These are phyloP conservation scores for Rutilus rutilus DNA, from an alignment of 2,113 vertebrate species.

Conservation along the genomic window DNA sequence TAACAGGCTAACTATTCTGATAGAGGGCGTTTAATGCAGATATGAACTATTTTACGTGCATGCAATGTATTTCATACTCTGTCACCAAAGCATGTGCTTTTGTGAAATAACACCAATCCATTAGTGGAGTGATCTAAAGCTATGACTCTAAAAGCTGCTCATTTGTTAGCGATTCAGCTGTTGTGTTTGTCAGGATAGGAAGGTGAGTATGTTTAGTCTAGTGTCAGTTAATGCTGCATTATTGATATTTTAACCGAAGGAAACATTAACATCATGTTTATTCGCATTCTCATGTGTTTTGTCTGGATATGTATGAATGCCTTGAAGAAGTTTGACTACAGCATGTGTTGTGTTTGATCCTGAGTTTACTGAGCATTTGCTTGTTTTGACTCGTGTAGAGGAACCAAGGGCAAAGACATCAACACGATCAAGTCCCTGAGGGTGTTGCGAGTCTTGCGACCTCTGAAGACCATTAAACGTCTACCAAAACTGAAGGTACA, in stretches of 20 bases:
- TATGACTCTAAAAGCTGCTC: not conserved
- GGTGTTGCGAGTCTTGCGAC: constrained; percentile 89
- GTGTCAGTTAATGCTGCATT: not conserved
- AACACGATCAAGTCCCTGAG: constrained; percentile 97
- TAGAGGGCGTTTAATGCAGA: not conserved
- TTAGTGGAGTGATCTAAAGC: constrained; percentile 41
- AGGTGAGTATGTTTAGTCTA: constrained; percentile 25
- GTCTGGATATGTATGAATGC: not conserved
- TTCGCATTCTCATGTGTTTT: constrained; percentile 21
- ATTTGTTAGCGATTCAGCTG: not conserved
- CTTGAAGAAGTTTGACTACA: constrained; percentile 31
- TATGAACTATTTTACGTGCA: constrained; percentile 50
- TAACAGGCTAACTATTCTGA: constrained; percentile 2
- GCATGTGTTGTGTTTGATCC: constrained; percentile 21
- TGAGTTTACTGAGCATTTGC: not conserved
- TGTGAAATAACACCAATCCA: constrained; percentile 41
- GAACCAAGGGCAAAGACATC: constrained; percentile 97
- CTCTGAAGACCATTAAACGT: constrained; percentile 95
- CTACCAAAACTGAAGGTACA: constrained; percentile 93
- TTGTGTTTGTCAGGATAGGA: not conserved
- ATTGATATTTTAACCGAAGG: not conserved
- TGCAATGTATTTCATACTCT: constrained; percentile 50
- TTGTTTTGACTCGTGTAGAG: constrained; percentile 78
- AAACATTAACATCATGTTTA: constrained; percentile 10
- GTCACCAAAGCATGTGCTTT: constrained; percentile 55